Percentiles rank a stretch among this genome's conserved stretches.
These are phyloP conservation scores for Mus caroli DNA, from an alignment of 2,797 vertebrate species.

Conservation along the genomic window DNA sequence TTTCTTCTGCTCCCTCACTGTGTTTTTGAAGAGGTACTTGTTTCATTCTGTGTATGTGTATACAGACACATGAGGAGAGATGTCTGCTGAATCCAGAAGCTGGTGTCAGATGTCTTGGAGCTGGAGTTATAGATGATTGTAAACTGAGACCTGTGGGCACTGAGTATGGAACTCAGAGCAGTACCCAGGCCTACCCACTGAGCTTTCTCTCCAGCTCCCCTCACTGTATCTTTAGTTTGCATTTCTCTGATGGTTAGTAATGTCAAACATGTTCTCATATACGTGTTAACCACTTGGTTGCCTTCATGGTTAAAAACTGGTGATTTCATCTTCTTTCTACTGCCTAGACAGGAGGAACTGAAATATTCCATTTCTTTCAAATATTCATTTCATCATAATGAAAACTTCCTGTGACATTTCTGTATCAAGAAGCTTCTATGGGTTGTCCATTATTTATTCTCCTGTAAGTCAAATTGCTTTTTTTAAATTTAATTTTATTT, in stretches of 20 bases:
- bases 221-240: background rate
- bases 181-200: background rate
- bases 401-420: constrained; percentile 59
- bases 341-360: constrained; percentile 29
- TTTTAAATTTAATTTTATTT: too few species aligned
- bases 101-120: background rate
- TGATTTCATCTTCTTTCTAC: constrained; percentile 55
- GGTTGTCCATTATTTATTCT: constrained; percentile 54
- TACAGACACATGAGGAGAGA: background rate
- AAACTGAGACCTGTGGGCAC: too few species aligned
- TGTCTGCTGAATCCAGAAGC: background rate
- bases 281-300: background rate
- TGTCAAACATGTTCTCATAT: background rate
- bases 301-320: constrained; percentile 62
- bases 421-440: background rate
- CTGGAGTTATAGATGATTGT: background rate
- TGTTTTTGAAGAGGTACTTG: background rate
- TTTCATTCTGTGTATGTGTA: background rate
- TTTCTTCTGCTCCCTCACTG: background rate
- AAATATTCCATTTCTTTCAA: constrained; percentile 55
- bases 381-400: constrained; percentile 49
- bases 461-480: constrained; percentile 11
- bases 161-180: background rate
- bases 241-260: constrained; percentile 32
- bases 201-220: background rate